phyloP scores from a whole-genome alignment of 2,888 invertebrate genomes.

The Dryadula phaetusa region DNA sequence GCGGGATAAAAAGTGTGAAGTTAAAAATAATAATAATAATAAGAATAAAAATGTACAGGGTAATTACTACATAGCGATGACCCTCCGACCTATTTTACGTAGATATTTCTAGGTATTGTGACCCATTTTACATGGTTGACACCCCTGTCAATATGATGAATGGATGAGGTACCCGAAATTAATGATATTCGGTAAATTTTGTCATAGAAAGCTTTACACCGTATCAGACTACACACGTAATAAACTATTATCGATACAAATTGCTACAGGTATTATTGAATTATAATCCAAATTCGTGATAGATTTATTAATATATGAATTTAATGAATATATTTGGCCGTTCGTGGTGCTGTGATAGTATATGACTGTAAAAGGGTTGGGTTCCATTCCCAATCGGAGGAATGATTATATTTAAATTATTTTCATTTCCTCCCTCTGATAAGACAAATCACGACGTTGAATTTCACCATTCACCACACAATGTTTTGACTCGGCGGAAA shows the following conservation, averaged over 20 bases:
- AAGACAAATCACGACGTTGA: too few relatives aligned
- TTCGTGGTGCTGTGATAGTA: too few relatives aligned
- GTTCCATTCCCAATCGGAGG: too few relatives aligned
- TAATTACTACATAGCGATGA: background rate
- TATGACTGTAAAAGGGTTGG: too few relatives aligned
- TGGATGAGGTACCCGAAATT: constrained; percentile 2
- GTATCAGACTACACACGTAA: background rate
- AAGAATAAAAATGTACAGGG: too few relatives aligned
- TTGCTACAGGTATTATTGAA: constrained; percentile 1
- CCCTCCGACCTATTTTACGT: background rate
- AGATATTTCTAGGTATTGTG: constrained; percentile 1
- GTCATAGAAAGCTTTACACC: constrained; percentile 10
- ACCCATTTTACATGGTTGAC: constrained; percentile 21
- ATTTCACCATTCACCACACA: too few relatives aligned
- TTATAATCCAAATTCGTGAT: background rate
- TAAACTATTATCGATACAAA: background rate
- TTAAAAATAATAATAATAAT: too few relatives aligned
- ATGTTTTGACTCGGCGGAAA: too few relatives aligned
- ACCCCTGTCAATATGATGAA: constrained; percentile 18
- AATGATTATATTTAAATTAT: too few relatives aligned
- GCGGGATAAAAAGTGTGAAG: too few relatives aligned
- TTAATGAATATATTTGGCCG: too few relatives aligned
- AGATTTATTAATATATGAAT: background rate
- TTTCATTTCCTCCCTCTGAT: too few relatives aligned
- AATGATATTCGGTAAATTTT: constrained; percentile 7